Evolutionary conservation across 2,113 vertebrate genomes (phyloP), one percentile per base, ranked within the genome.

Genomic region (Laterallus jamaicensis): DNA sequence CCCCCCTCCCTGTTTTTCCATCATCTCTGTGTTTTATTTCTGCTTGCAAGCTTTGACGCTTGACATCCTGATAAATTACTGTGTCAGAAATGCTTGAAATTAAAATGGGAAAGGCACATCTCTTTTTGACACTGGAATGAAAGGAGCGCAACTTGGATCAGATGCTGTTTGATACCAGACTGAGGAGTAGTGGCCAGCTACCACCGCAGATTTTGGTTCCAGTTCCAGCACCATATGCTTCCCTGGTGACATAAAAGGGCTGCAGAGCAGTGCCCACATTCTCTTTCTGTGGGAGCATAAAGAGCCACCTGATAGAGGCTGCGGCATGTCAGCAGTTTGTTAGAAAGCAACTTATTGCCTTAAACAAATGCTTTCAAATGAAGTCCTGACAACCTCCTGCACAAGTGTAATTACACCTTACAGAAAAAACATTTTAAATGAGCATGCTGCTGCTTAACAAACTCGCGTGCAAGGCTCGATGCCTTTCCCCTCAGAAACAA

Each of bases 21-120:
- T 84, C 37, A 88, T 95, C 73, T 90, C 40, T 49, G 2, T 88
- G 32, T 88, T 95, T 97, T 92, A 90, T 91, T 93, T 96, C 77
- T 60, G 47, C 59, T 89, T 28, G 5, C 29, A 95, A 92, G 66
- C 39, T 88, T 92, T 92, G 79, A 68, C 5, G 6, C 26, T 63
- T 93, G 90, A 63, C 89, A 89, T 94, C 50, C 42, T 87, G 80
- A 92, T 90, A 82, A 92, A 94, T 77, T 86, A 79, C 64, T 20
- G 21, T 50, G 70, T 84, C 92, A 96, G n/a, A 58, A 92, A 60
- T 28, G n/a, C 21, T 88, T 86, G 60, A 95, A 92, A 90, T 59
- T 40, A 83, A 91, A 94, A 64, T 35, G 40, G 18, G 18, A 71
- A 94, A 74, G 32, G 25, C 63, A 80, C 13, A 19, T 31, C 22